Percentiles rank a stretch among this genome's conserved stretches.
Conservation (phyloP, 2,888 invertebrate species). For the Ichneumoninae sp. region DNA sequence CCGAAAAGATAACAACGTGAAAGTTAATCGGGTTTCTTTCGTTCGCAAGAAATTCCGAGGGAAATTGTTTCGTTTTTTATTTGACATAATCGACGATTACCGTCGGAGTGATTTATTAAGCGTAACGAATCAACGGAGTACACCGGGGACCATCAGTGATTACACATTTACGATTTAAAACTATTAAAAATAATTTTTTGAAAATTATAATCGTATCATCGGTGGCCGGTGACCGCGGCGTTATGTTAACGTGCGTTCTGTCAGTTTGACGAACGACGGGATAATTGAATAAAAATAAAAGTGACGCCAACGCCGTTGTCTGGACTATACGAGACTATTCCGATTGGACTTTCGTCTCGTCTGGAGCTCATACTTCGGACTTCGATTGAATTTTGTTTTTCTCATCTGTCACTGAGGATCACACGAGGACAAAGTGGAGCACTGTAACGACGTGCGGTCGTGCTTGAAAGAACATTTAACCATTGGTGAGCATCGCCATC, state of each 20-base stretch:
- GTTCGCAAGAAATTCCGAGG: not conserved
- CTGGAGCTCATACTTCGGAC: not conserved
- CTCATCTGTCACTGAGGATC: slow-evolving; percentile 18
- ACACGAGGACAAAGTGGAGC: slow-evolving; percentile 79
- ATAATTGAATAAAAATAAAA: slow-evolving; percentile 21
- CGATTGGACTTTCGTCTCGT: not conserved
- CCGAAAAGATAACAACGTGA: slow-evolving; percentile 2
- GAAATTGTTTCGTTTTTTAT: not conserved
- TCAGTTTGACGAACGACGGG: slow-evolving; percentile 34
- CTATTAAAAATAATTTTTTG: not conserved
- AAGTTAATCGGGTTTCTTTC: not conserved
- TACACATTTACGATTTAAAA: not conserved
- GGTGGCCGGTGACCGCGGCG: slow-evolving; percentile 62
- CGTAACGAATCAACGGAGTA: slow-evolving; percentile 6
- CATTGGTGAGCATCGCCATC: slow-evolving; percentile 80
- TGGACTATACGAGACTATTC: slow-evolving; percentile 39
- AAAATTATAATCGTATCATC: slow-evolving; percentile 1
- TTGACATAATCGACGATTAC: not conserved
- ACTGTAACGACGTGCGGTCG: slow-evolving; percentile 73
- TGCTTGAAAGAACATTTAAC: slow-evolving; percentile 79
- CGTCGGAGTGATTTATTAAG: slow-evolving; percentile 7
- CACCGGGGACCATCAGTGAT: slow-evolving; percentile 33
- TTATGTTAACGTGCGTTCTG: slow-evolving; percentile 45
- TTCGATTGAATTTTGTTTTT: not conserved
- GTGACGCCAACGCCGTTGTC: slow-evolving; percentile 7